Evolutionary conservation across 2,113 vertebrate species (phyloP).

Genomic region (Callithrix jacchus): DNA sequence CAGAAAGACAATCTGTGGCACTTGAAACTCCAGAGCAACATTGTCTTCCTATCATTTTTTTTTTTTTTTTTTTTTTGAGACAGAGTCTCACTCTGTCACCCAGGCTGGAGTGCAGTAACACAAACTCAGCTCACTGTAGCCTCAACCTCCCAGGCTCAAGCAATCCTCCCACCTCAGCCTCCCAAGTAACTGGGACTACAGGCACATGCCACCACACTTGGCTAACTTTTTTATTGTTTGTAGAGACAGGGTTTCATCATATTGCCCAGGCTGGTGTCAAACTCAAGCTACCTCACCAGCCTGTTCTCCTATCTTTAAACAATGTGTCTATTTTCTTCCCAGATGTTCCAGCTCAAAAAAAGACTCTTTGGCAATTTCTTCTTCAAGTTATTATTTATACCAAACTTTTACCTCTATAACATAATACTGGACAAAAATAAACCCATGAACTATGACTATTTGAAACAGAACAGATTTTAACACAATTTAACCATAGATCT

Average conservation of each 20-base stretch:
- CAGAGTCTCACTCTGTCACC: no score
- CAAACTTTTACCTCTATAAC: constrained; percentile 1
- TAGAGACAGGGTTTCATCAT: no score
- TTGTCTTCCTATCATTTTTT: neutral
- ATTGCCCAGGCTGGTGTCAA: no score
- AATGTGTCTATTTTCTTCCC: neutral
- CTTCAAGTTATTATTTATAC: neutral
- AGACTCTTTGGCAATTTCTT: neutral
- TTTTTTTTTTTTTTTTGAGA: neutral
- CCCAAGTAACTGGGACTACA: no score
- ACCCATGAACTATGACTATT: neutral
- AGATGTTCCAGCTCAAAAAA: neutral
- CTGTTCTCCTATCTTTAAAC: constrained; percentile 3
- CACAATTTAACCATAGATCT: neutral
- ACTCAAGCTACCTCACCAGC: no score
- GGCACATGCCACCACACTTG: no score
- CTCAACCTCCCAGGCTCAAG: no score
- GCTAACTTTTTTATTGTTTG: no score
- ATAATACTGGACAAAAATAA: neutral
- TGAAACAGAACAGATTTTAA: neutral
- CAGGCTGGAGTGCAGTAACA: no score
- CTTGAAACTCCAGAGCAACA: neutral
- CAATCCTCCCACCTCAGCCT: no score
- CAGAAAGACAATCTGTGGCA: neutral
- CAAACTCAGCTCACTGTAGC: no score